These are phyloP conservation scores for Leptinotarsa defecta DNA, from an alignment of 1,140 invertebrate genomes.

Conservation along the genomic window DNA sequence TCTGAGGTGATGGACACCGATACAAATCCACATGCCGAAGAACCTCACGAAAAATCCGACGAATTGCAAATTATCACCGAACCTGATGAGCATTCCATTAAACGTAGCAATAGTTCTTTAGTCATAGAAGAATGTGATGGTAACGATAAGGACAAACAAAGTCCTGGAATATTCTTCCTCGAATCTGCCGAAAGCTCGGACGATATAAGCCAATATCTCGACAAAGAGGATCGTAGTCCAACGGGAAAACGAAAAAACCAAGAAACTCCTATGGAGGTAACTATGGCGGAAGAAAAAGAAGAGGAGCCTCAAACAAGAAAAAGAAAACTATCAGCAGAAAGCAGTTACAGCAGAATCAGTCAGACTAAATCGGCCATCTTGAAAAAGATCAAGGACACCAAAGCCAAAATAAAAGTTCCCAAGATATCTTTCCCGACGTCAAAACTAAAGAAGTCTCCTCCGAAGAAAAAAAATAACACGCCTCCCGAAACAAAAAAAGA, in stretches of 20 bases:
- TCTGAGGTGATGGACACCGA: constrained; percentile 36
- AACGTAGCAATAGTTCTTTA: constrained; percentile 31
- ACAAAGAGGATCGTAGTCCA: constrained; percentile 48
- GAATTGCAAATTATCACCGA: constrained; percentile 16
- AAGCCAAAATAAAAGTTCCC: constrained; percentile 50
- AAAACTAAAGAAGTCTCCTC: constrained; percentile 32
- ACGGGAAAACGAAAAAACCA: constrained; percentile 20
- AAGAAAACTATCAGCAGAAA: constrained; percentile 50
- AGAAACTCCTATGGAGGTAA: neutral
- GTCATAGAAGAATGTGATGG: constrained; percentile 34
- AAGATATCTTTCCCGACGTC: constrained; percentile 44
- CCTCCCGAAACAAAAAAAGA: constrained; percentile 24
- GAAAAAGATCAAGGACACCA: constrained; percentile 49
- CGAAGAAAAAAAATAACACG: constrained; percentile 23
- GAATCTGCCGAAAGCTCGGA: constrained; percentile 51
- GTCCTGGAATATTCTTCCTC: constrained; percentile 35
- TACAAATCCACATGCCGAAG: constrained; percentile 17
- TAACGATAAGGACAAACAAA: constrained; percentile 23
- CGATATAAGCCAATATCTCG: constrained; percentile 54
- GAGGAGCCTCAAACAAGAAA: constrained; percentile 40
- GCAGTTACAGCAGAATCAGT: constrained; percentile 51
- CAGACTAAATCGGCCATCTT: constrained; percentile 47
- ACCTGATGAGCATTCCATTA: constrained; percentile 22
- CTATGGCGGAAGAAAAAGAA: neutral
- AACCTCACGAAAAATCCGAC: neutral